A percentile compares a stretch with the other conserved stretches of the same genome.
Evolutionary conservation across 2,888 invertebrate species (phyloP).

Genomic region (Rhogogaster chlorosoma): DNA sequence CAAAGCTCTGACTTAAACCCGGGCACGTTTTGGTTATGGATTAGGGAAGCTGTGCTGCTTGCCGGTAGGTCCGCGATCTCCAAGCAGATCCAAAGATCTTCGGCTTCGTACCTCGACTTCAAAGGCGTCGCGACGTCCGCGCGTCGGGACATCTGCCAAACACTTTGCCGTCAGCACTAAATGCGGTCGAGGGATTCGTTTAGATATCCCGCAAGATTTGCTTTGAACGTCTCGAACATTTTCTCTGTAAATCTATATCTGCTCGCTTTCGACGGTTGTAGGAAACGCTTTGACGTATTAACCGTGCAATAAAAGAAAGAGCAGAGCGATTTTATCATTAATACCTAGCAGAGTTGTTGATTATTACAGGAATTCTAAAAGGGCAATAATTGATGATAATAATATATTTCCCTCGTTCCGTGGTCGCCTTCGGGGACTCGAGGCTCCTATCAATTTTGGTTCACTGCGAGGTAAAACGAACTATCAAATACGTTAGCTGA

Average conservation of each 20-base stretch:
- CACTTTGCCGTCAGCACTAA: conserved; percentile 45
- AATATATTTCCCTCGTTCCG: conserved; percentile 23
- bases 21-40: conserved; percentile 37
- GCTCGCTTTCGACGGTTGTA: neutral
- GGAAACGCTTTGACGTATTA: conserved; percentile 41
- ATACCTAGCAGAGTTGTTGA: neutral
- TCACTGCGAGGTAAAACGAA: neutral
- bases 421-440: conserved; percentile 22
- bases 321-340: neutral
- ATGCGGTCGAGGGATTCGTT: conserved; percentile 39
- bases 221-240: conserved; percentile 23
- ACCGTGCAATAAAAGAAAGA: neutral
- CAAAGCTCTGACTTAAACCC: conserved; percentile 16
- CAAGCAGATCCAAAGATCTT: conserved; percentile 12
- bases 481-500: conserved; percentile 34
- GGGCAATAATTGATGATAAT: conserved; percentile 20
- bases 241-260: conserved; percentile 26
- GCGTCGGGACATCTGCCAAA: conserved; percentile 49
- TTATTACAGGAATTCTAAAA: neutral
- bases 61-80: conserved; percentile 39
- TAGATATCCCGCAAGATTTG: conserved; percentile 36
- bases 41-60: conserved; percentile 31
- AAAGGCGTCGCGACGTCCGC: conserved; percentile 43
- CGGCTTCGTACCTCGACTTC: conserved; percentile 31
- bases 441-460: neutral